phyloP scores from a whole-genome alignment of 2,113 vertebrate genomes.

The Hippocampus barbouri region DNA sequence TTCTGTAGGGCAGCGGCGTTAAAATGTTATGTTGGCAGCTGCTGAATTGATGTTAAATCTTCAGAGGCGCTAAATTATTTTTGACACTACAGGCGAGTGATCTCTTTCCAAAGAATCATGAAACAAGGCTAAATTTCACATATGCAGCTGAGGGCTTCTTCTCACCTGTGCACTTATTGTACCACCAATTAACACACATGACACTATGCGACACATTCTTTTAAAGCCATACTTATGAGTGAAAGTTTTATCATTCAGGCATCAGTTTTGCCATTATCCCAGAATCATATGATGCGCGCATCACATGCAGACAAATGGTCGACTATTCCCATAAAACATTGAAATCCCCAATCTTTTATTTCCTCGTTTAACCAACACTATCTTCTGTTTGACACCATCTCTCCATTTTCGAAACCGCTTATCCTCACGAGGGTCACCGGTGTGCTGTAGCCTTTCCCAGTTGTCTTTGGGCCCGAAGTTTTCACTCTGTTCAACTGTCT shows the following conservation, averaged over 20 bases:
- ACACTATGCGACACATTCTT: not conserved
- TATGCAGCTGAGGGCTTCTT: not conserved
- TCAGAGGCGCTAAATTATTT: constrained; percentile 4
- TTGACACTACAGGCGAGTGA: not conserved
- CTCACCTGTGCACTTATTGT: not conserved
- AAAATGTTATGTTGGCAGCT: constrained; percentile 3
- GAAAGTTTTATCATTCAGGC: not conserved
- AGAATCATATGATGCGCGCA: not conserved
- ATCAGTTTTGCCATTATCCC: not conserved
- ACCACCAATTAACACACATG: not conserved
- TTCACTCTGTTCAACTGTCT: too few relatives aligned
- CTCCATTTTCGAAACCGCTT: too few relatives aligned
- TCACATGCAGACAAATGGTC: constrained; percentile 25
- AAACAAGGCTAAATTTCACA: constrained; percentile 12
- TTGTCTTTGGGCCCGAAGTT: too few relatives aligned
- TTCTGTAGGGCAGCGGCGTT: not conserved
- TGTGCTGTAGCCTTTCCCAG: too few relatives aligned
- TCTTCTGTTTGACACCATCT: not conserved
- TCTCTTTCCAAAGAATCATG: not conserved
- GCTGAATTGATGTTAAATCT: constrained; percentile 11
- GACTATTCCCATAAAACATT: not conserved
- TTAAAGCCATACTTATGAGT: not conserved
- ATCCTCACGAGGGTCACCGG: too few relatives aligned
- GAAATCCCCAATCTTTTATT: constrained; percentile 24
- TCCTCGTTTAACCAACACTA: constrained; percentile 35